Percentiles rank a stretch among this genome's conserved stretches.
phyloP scores from a whole-genome alignment of 2,113 vertebrate genomes.

The Oryzias woworae region DNA sequence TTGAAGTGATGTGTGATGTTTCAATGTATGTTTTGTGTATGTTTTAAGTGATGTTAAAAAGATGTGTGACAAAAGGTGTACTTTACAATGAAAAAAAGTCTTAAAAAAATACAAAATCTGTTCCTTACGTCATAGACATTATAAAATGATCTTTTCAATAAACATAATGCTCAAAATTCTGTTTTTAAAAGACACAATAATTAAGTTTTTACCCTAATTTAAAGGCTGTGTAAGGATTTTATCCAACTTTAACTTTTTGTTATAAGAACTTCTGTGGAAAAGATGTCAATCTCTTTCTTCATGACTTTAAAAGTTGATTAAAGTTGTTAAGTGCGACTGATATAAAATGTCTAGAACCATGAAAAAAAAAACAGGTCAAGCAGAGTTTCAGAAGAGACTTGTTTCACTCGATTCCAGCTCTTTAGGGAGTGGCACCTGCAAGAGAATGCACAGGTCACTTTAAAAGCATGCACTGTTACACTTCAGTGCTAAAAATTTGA shows the following conservation, averaged over 20 bases:
- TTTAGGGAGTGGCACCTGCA: conserved; percentile 91
- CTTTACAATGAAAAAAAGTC: no score
- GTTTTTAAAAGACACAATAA: no score
- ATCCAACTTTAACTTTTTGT: neutral
- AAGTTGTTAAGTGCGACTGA: conserved; percentile 1
- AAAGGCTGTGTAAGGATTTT: neutral
- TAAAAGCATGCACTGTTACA: neutral
- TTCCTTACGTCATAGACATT: no score
- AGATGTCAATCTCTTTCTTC: conserved; percentile 1
- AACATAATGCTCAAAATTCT: no score
- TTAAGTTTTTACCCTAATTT: no score
- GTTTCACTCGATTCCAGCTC: conserved; percentile 82
- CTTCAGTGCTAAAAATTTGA: no score
- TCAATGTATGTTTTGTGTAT: no score
- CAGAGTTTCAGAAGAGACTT: conserved; percentile 64
- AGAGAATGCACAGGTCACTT: conserved; percentile 16
- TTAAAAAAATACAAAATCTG: no score
- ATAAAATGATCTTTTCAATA: no score
- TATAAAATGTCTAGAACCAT: conserved; percentile 12
- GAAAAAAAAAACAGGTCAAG: conserved; percentile 11
- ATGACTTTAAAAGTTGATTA: conserved; percentile 1
- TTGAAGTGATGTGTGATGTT: no score
- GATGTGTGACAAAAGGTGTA: no score
- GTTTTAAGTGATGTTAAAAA: no score
- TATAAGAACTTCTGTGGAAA: neutral